Evolutionary conservation across 2,797 vertebrate species (phyloP), one percentile per base, ranked within the genome.

Genomic region (Melanitta fusca): DNA sequence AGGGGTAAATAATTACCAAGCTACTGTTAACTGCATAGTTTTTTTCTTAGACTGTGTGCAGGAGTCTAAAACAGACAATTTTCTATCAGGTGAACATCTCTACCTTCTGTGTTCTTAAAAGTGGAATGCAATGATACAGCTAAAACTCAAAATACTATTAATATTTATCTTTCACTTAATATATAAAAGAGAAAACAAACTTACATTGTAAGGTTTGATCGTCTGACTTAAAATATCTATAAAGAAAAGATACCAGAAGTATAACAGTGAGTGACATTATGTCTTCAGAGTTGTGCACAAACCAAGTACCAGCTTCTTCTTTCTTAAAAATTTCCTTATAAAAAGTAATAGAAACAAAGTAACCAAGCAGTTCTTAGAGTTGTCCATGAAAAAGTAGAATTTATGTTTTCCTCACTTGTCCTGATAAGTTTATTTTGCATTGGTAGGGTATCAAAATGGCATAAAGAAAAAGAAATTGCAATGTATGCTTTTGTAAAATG

Each of bases 141-240:
- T 74, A 87, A 91, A 70, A 1, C n/a, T 78, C 34, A 61, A 32
- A 81, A 57, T 41, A 85, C 5, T 56, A 66, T 45, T 86, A 79
- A 74, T 72, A 13, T 15, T 80, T 75, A 56, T 66, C 70, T 75
- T 89, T 80, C 53, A 91, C 15, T 64, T 57, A 43, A 68, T 61
- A 69, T 18, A 69, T 14, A 78, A 34, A 86, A 90, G 38, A 83
- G 27, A 61, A 93, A 90, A 43, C 69, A 71, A 86, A 97, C 99
- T 99, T 98, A 99, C 99, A 51, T 99, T 99, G 91, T 99, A 99
- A 43, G 99, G 96, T 71, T 98, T 99, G 95, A 99, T 99, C 64
- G 99, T 99, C 90, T 99, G 98, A 90, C 96, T 98, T 96, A 99
- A 97, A 95, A 99, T 99, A 97, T 99, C 99, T 99, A 98, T 82